Conservation (phyloP, 2,113 vertebrate genomes). For the Synodontis membranacea region DNA sequence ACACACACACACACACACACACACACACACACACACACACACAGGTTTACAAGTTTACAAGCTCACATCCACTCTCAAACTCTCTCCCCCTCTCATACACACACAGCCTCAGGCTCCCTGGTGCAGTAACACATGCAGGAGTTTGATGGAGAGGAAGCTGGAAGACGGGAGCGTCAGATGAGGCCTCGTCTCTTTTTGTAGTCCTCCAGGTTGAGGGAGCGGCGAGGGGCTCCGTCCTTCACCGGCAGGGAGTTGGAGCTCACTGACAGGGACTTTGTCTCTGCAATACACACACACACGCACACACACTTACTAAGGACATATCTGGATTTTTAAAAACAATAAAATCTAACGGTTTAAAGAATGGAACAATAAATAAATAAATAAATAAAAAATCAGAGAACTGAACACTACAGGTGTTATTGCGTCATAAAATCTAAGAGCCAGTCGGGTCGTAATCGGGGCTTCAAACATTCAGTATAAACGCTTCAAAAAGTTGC, state of each 20-base stretch:
- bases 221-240: conserved; percentile 94
- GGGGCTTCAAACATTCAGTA: no score
- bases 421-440: neutral
- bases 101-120: conserved; percentile 45
- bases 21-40: conserved; percentile 25
- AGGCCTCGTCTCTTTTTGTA: conserved; percentile 98
- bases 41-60: conserved; percentile 54
- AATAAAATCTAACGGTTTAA: neutral
- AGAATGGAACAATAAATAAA: no score
- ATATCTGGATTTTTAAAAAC: neutral
- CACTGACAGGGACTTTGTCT: conserved; percentile 95
- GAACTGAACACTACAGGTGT: neutral
- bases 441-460: neutral
- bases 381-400: no score
- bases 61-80: conserved; percentile 26
- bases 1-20: conserved; percentile 52
- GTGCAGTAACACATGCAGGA: conserved; percentile 75
- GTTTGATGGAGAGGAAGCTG: conserved; percentile 66
- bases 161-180: conserved; percentile 77
- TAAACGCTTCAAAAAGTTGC: no score
- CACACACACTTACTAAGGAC: neutral
- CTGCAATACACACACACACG: conserved; percentile 66
- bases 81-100: conserved; percentile 53
- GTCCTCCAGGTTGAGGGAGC: conserved; percentile 97
- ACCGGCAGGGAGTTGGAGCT: conserved; percentile 93